These are phyloP conservation scores for Julus scandinavius DNA, from an alignment of 2,888 invertebrate species.

Conservation along the genomic window DNA sequence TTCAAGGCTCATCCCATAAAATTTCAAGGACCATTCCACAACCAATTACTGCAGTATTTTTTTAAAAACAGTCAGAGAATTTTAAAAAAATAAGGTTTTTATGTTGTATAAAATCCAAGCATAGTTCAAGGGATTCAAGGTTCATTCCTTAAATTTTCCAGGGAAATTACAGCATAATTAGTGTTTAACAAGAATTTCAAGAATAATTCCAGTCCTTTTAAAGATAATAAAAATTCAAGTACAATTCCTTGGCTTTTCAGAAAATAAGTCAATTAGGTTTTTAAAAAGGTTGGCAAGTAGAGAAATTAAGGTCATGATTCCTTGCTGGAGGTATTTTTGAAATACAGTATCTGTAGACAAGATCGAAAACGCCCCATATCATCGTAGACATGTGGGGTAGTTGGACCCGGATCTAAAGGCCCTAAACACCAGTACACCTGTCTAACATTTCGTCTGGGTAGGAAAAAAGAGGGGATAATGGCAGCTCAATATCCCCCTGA, in stretches of 20 bases:
- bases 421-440: slow-evolving; percentile 19
- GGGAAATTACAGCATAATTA: no score
- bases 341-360: slow-evolving; percentile 11
- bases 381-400: background rate
- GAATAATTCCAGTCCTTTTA: no score
- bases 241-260: background rate
- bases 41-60: no score
- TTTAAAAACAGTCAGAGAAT: no score
- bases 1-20: no score
- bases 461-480: slow-evolving; percentile 4
- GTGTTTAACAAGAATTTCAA: no score
- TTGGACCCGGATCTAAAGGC: slow-evolving; percentile 12
- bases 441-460: background rate
- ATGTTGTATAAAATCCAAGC: no score
- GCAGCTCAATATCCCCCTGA: background rate
- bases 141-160: no score
- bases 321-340: slow-evolving; percentile 9
- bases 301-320: slow-evolving; percentile 30
- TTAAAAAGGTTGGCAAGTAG: background rate
- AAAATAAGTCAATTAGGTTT: background rate
- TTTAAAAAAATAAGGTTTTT: no score
- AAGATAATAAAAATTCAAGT: no score
- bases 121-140: no score
- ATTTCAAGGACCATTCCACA: no score
- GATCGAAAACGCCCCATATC: slow-evolving; percentile 31